Evolutionary conservation across 1,140 invertebrate species (phyloP), one percentile per base, ranked within the genome.

Genomic region (Brachystomella parvula): DNA sequence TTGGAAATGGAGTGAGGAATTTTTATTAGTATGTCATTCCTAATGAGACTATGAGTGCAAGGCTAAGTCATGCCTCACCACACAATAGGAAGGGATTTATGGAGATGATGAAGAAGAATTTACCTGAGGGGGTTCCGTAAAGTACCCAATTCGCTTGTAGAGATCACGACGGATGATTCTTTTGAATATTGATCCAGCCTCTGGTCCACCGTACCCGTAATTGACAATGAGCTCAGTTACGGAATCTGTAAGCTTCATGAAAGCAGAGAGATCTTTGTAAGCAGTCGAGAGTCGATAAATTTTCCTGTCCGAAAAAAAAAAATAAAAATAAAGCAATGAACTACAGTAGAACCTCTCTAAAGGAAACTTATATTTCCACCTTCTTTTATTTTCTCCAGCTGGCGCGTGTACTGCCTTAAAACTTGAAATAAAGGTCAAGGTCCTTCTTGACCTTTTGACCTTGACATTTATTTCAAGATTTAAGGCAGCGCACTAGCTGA

Each of bases 171-270:
- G 30, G 2, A 71, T 24, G 33, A 71, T 47, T 28, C 31, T 44
- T 17, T 35, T 28, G 21, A 68, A 71, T 19, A 71, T 53, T 28
- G 47, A 59, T 19, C 56, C 61, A 0, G 66, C 66, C 24, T 47
- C 31, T 17, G 47, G 6, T 21, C 44, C 47, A 35, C 39, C 44
- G 3, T 49, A 29, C 26, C 47, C 53, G 64, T 64, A 68, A 21
- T 56, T 9, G 9, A 66, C 39, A 26, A 71, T 67, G 12, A 47
- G 12, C 19, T 71, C 70, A 28, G 68, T 65, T 31, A 71, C 26
- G 30, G 47, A 32, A 32, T 71, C 70, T 0, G 66, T 71, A 35
- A 71, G 39, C 47, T 71, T 71, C 47, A 68, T 61, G 31, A 68
- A 71, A 6, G 66, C 70, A 33, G 47, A 63, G 9, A 60, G 29